These are phyloP conservation scores for Isurus oxyrinchus DNA, from an alignment of 2,113 vertebrate species.

Conservation along the genomic window DNA sequence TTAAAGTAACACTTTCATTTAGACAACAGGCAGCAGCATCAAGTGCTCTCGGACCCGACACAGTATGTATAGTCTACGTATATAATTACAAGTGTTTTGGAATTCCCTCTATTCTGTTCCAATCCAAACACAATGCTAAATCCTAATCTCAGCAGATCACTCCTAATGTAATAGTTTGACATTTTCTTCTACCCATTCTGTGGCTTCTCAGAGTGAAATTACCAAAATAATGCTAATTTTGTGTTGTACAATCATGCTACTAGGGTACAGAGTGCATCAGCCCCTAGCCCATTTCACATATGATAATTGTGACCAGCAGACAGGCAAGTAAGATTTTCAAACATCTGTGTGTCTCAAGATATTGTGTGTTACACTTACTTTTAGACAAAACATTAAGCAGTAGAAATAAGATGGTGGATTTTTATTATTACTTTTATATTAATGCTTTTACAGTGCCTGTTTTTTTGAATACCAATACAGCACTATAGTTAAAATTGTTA, in stretches of 20 bases:
- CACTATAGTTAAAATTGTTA: neutral
- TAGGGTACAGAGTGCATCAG: neutral
- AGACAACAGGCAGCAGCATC: neutral
- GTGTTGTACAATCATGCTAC: neutral
- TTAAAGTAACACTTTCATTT: neutral
- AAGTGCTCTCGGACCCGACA: neutral
- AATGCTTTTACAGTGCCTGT: neutral
- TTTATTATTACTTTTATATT: neutral
- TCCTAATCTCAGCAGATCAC: neutral
- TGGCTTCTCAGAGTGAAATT: neutral
- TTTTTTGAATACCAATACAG: conserved; percentile 23
- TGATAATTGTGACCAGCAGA: neutral
- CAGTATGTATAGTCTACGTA: neutral
- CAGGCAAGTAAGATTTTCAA: neutral
- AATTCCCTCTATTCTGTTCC: neutral
- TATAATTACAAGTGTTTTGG: neutral
- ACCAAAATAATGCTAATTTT: neutral
- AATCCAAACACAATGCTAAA: neutral
- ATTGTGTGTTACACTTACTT: neutral
- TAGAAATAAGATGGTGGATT: neutral
- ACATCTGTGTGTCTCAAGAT: neutral
- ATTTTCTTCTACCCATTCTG: neutral
- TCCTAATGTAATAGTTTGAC: neutral
- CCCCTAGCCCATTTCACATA: neutral
- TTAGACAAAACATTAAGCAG: neutral